Evolutionary conservation across 2,113 vertebrate species (phyloP), one percentile per base, ranked within the genome.

Genomic region (Larimichthys crocea): DNA sequence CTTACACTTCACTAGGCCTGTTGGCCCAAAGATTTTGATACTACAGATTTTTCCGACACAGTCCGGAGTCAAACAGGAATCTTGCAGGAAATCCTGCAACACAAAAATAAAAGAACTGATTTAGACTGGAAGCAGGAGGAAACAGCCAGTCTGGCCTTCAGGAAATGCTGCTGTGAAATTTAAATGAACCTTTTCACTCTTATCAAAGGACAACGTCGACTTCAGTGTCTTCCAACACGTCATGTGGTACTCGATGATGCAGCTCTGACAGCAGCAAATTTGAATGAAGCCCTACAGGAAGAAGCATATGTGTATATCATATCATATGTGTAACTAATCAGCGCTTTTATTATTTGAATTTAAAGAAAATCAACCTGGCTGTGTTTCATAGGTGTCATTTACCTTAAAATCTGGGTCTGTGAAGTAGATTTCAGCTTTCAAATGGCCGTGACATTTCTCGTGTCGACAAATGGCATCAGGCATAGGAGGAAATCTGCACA

Each of bases 371-470:
- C 44, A 14, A 40, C 15, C 16, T 50, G 16, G 35, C 1, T 26
- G 3, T 15, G 2, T 19, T 60, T 48, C 0, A 53, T 0, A 4
- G 53, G 11, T 22, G 26, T 19, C 1, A 6, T 5, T 89, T 94
- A 99, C 98, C 96, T 99, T 99, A 72, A 99, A 99, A 86, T 98
- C 97, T 3, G 97, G 97, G 57, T 99, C 98, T 4, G 95, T 97
- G 79, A 99, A 94, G 91, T 95, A 99, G 66, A 99, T 97, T 76
- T 97, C 94, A 49, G 94, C 76, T 92, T 99, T 99, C 44, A 93
- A 90, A 76, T 93, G 84, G 7, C 93, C 90, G 20, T 79, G 86
- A 76, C 96, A 97, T 19, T 95, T 95, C 35, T 94, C 94, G 4
- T 95, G 95, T 0, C 95, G 95, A 89, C 98, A 99, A 22, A 97